Percentiles rank a stretch among this genome's conserved stretches.
phyloP scores from a whole-genome alignment of 1,140 invertebrate genomes.

The Aphaenogaster ashmeadi region DNA sequence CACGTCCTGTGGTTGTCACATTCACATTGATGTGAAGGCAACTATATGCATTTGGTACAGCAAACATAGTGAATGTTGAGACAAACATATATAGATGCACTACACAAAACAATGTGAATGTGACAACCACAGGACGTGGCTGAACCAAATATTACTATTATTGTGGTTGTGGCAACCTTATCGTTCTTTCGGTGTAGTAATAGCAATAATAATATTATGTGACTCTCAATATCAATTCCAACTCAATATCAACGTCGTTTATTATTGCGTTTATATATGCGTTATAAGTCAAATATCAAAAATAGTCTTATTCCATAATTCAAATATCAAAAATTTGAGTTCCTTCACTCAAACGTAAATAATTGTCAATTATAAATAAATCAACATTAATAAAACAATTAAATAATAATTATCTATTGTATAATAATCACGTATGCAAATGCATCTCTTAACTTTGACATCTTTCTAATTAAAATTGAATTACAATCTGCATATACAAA shows the following conservation, averaged over 20 bases:
- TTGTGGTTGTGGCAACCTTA: too few relatives aligned
- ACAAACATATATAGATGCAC: too few relatives aligned
- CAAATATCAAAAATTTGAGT: constrained; percentile 49
- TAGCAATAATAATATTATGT: constrained; percentile 52
- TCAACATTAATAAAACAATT: background rate
- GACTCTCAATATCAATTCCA: constrained; percentile 23
- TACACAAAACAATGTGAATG: too few relatives aligned
- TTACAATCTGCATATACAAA: background rate
- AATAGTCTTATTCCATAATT: constrained; percentile 36
- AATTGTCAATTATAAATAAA: constrained; percentile 14
- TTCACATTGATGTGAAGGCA: too few relatives aligned
- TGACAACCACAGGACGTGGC: too few relatives aligned
- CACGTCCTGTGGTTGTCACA: too few relatives aligned
- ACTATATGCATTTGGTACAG: too few relatives aligned
- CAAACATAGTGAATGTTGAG: too few relatives aligned
- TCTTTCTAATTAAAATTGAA: background rate
- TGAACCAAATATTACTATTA: too few relatives aligned
- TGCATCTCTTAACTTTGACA: background rate
- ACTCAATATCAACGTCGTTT: constrained; percentile 35
- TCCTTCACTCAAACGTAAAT: constrained; percentile 47
- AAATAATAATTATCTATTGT: background rate
- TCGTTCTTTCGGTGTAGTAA: background rate
- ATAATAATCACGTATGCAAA: background rate
- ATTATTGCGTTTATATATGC: constrained; percentile 29
- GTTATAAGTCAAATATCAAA: constrained; percentile 25